Evolutionary conservation across 2,797 vertebrate genomes (phyloP).

Genomic region (Hoplostethus atlanticus): DNA sequence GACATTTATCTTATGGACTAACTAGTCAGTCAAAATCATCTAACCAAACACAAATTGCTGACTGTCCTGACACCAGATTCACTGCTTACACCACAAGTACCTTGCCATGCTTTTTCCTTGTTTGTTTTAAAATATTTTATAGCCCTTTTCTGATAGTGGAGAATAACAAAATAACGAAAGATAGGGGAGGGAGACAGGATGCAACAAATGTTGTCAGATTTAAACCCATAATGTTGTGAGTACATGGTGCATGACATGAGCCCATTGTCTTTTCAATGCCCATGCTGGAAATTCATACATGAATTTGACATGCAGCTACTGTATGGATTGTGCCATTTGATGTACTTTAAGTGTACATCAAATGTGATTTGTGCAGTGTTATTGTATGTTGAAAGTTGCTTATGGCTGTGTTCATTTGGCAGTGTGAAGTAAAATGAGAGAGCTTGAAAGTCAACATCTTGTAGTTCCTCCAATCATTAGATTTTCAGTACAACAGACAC

Average conservation of each 20-base stretch:
- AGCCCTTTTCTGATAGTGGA: not conserved
- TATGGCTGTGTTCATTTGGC: not conserved
- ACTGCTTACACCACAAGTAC: not conserved
- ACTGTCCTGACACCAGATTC: not conserved
- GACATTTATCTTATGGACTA: not conserved
- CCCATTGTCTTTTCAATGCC: not conserved
- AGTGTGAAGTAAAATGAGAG: not conserved
- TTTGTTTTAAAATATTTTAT: not conserved
- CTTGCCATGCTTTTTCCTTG: not conserved
- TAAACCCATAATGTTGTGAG: not conserved
- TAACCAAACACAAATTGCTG: constrained; percentile 6
- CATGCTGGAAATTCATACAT: not conserved
- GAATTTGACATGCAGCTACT: not conserved
- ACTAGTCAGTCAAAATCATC: constrained; percentile 6
- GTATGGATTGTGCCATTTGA: not conserved
- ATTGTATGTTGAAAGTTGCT: not conserved
- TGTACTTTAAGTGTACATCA: not conserved
- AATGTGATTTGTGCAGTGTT: not conserved
- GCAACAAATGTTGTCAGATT: not conserved
- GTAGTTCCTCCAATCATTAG: not conserved
- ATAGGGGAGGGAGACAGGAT: not conserved
- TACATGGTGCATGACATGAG: not conserved
- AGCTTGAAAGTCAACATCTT: not conserved
- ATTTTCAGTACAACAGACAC: not conserved
- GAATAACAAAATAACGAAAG: not conserved